Evolutionary conservation across 2,797 vertebrate species (phyloP), one percentile per base, ranked within the genome.

Genomic region (Carapus acus): DNA sequence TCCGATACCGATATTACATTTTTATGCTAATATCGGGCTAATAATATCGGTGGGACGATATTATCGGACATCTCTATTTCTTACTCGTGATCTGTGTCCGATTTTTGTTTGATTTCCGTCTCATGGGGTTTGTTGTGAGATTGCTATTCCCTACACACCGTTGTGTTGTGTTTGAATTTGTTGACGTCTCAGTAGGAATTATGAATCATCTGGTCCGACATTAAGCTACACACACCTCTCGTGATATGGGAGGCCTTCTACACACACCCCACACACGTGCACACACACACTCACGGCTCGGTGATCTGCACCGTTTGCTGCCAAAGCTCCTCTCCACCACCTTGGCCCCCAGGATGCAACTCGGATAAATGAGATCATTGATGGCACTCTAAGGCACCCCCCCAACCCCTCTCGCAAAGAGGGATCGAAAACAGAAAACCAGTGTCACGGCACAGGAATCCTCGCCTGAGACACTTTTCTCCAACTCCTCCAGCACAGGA

Each of bases 341-440:
- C 69, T 49, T 24, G 53, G 69, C 68, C 58, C 65, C 69, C 65
- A 63, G 75, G 73, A 82, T 77, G 67, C 29, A 38, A 71, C 49
- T 19, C n/a, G 69, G 65, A 80, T 78, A 77, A 79, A 83, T 75
- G 62, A 76, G 76, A 82, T 82, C 82, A 74, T 65, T 65, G 79
- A 83, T 74, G 71, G 74, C 76, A 52, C 58, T 36, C 2, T 43
- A 54, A 73, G 22, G 67, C 57, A 48, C 65, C 68, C 61, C 52
- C 62, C 24, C 5, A n/a, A n/a, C n/a, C n/a, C n/a, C n/a, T n/a
- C n/a, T n/a, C n/a, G n/a, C n/a, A n/a, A n/a, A 12, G 50, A 73
- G 70, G 64, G 51, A 73, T 54, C 67, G 36, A 67, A 61, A n/a
- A n/a, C n/a, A n/a, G n/a, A n/a, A 76, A 69, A 65, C 69, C 69